Evolutionary conservation across 2,797 vertebrate species (phyloP).

Genomic region (Podarcis lilfordi): DNA sequence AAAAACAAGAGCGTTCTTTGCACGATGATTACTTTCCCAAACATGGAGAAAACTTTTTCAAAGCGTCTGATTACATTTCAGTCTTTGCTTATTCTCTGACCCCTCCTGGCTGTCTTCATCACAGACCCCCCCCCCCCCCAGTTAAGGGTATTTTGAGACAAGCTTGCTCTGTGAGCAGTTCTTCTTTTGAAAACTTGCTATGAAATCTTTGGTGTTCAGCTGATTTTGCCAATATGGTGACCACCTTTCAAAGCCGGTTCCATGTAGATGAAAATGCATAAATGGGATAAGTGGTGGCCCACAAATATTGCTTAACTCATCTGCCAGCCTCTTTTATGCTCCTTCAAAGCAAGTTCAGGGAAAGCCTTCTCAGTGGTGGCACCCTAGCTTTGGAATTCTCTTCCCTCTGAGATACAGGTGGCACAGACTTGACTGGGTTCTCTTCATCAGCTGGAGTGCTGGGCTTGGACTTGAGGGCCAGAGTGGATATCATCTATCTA

Average conservation of each 20-base stretch:
- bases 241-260: background rate
- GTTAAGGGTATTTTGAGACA: background rate
- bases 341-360: no score
- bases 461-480: no score
- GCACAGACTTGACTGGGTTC: no score
- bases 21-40: background rate
- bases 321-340: background rate
- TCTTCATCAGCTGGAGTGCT: no score
- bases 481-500: no score
- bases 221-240: background rate
- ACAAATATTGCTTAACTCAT: background rate
- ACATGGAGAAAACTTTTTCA: background rate
- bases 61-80: background rate
- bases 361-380: no score
- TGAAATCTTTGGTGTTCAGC: rapidly evolving
- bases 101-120: background rate
- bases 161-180: background rate
- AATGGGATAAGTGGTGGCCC: background rate
- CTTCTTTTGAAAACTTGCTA: background rate
- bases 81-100: background rate
- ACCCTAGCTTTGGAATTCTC: no score
- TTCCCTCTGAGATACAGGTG: no score
- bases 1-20: background rate
- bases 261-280: background rate
- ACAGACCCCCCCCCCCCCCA: rapidly evolving